phyloP scores from a whole-genome alignment of 2,113 vertebrate species.

The Myrmecophaga tridactyla region DNA sequence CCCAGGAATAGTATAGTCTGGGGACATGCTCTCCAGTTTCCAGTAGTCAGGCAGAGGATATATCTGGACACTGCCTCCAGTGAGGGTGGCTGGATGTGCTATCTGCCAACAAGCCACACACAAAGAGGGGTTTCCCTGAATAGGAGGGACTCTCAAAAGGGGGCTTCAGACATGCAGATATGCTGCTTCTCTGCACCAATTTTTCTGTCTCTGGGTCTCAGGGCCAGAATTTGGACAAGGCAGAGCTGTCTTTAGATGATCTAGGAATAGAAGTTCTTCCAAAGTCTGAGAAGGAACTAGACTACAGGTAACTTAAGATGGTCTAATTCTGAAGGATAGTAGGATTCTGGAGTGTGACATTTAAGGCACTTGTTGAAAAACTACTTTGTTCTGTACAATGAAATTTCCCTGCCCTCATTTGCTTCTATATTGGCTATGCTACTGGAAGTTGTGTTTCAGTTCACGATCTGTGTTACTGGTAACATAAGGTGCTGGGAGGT shows the following conservation, averaged over 20 bases:
- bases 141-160: background rate
- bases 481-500: background rate
- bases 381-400: background rate
- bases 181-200: background rate
- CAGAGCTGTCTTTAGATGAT: background rate
- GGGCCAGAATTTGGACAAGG: background rate
- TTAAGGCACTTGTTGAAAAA: background rate
- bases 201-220: background rate
- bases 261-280: background rate
- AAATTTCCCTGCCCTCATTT: background rate
- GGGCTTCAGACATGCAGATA: background rate
- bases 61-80: background rate
- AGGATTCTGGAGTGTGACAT: background rate
- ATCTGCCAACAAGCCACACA: background rate
- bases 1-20: background rate
- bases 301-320: background rate
- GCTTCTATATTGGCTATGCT: background rate
- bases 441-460: background rate
- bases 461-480: background rate
- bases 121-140: too few relatives aligned
- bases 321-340: background rate
- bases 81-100: background rate
- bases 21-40: too few relatives aligned
- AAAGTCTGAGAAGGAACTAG: background rate
- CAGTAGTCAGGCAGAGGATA: background rate